These are phyloP conservation scores for Nemotelus pantherinus DNA, from an alignment of 2,888 invertebrate genomes.

Conservation along the genomic window DNA sequence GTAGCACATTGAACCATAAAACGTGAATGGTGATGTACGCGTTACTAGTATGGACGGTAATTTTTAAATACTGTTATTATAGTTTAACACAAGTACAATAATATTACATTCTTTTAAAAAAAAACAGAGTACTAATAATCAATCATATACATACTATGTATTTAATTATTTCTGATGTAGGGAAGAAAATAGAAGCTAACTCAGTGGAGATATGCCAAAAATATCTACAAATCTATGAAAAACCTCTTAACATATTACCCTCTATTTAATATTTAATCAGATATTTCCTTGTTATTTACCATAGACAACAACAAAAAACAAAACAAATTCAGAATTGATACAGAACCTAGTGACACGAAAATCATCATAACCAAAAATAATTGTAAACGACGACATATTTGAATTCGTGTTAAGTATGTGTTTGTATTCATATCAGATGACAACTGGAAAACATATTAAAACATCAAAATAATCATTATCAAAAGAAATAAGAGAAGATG, in stretches of 20 bases:
- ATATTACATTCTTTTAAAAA: slow-evolving; percentile 1
- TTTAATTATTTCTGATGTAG: background rate
- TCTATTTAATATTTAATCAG: slow-evolving; percentile 15
- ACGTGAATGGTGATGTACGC: background rate
- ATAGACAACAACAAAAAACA: background rate
- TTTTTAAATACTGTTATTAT: background rate
- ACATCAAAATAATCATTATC: slow-evolving; percentile 19
- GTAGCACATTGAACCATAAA: background rate
- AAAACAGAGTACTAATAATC: too few relatives aligned
- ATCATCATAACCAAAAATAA: background rate
- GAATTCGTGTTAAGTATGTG: slow-evolving; percentile 9
- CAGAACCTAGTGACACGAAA: background rate
- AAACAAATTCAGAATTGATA: background rate
- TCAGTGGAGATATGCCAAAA: slow-evolving; percentile 40
- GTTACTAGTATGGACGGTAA: too few relatives aligned
- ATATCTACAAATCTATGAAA: slow-evolving; percentile 18
- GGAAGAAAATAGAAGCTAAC: slow-evolving; percentile 33
- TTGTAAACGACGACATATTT: slow-evolving; percentile 1
- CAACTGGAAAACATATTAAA: slow-evolving; percentile 30
- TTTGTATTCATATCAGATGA: slow-evolving; percentile 34
- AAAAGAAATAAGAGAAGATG: background rate
- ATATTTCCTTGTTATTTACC: slow-evolving; percentile 6
- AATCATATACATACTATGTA: too few relatives aligned
- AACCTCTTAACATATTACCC: slow-evolving; percentile 7
- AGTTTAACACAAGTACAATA: slow-evolving; percentile 29